These are phyloP conservation scores for Eurosta solidaginis DNA, from an alignment of 1,140 invertebrate species.

Conservation along the genomic window DNA sequence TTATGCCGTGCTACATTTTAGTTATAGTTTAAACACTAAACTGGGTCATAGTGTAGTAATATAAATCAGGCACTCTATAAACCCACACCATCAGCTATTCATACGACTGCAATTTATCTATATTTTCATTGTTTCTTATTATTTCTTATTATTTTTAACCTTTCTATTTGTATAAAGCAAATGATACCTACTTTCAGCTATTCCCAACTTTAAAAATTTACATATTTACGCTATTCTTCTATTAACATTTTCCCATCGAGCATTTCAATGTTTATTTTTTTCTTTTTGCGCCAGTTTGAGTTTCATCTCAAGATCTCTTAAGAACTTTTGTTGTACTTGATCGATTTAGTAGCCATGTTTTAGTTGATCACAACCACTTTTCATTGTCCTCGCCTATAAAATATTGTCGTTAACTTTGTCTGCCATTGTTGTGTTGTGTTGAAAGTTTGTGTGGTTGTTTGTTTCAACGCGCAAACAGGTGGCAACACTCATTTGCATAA, in stretches of 20 bases:
- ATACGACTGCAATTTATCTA: neutral
- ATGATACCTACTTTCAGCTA: neutral
- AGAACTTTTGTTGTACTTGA: neutral
- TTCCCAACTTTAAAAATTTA: neutral
- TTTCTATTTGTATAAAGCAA: neutral
- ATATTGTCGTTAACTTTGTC: neutral
- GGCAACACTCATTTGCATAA: slow-evolving; percentile 58
- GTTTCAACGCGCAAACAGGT: slow-evolving; percentile 57
- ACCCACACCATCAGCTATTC: neutral
- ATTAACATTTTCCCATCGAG: neutral
- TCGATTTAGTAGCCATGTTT: slow-evolving; percentile 6
- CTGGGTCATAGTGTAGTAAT: no score
- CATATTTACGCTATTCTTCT: neutral
- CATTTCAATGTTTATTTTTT: neutral
- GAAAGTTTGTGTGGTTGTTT: no score
- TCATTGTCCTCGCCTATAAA: slow-evolving; percentile 44
- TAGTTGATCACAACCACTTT: neutral
- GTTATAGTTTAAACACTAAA: no score
- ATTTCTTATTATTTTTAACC: neutral
- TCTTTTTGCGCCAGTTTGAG: neutral
- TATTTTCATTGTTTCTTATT: neutral
- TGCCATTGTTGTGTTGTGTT: neutral
- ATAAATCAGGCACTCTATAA: neutral
- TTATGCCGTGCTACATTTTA: no score
- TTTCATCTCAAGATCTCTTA: no score